These are phyloP conservation scores for Brachionus koreanus DNA, from an alignment of 1,140 invertebrate species.

Conservation along the genomic window DNA sequence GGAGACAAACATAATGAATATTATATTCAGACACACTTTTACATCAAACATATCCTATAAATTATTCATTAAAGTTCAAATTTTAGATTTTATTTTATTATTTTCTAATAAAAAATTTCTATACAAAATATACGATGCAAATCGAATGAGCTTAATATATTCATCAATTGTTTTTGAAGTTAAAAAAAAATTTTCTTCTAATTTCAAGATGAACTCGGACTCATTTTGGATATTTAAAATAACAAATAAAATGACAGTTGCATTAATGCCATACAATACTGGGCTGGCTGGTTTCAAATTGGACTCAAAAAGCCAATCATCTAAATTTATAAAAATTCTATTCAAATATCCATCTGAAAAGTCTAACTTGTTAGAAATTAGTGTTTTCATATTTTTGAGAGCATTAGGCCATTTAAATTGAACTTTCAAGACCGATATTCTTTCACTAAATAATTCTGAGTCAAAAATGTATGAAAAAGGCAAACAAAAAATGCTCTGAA, in stretches of 20 bases:
- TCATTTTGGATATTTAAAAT: background rate
- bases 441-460: background rate
- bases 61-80: background rate
- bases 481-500: conserved; percentile 7
- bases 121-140: conserved; percentile 5
- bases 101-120: conserved; percentile 22
- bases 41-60: background rate
- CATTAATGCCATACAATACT: conserved; percentile 35
- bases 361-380: background rate
- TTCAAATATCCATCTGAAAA: background rate
- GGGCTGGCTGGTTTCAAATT: background rate
- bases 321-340: conserved; percentile 7
- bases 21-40: background rate
- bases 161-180: background rate
- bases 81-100: background rate
- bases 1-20: too few relatives aligned
- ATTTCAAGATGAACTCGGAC: background rate
- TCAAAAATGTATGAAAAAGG: conserved; percentile 18
- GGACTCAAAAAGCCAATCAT: background rate
- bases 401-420: background rate
- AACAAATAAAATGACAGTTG: background rate
- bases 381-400: background rate
- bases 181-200: background rate
- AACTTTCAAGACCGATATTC: background rate
- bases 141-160: background rate